A percentile compares a stretch with the other conserved stretches of the same genome.
These are phyloP conservation scores for Pterocles gutturalis DNA, from an alignment of 2,113 vertebrate genomes.

Conservation along the genomic window DNA sequence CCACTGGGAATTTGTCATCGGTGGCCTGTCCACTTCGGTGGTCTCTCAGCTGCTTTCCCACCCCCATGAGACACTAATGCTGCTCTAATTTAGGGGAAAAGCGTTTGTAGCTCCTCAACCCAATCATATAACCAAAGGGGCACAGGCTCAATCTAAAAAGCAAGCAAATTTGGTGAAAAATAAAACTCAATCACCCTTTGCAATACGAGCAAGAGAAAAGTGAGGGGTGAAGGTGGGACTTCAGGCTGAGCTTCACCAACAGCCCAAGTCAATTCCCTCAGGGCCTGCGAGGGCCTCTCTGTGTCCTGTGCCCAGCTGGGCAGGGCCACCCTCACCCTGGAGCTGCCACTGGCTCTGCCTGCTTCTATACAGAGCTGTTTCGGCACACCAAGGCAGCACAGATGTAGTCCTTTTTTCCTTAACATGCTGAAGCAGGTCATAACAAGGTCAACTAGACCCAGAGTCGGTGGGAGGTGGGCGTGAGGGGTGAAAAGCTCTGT, in stretches of 20 bases:
- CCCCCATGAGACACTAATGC: background rate
- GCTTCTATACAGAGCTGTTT: background rate
- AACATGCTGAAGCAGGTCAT: background rate
- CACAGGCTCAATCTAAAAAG: background rate
- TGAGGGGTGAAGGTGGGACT: background rate
- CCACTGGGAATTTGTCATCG: background rate
- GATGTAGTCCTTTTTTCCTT: background rate
- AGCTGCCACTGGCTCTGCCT: background rate
- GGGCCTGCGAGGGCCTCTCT: rapidly evolving
- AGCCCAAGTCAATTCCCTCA: background rate
- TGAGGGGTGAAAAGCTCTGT: background rate
- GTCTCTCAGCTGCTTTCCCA: background rate
- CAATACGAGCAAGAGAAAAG: background rate
- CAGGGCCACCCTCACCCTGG: background rate
- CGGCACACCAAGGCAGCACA: background rate
- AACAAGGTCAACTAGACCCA: background rate
- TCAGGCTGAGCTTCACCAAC: background rate
- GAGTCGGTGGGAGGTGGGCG: rapidly evolving
- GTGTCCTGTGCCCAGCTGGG: background rate
- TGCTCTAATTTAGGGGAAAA: background rate
- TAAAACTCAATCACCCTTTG: background rate
- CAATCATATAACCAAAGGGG: background rate
- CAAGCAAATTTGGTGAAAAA: background rate
- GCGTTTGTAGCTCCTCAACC: background rate
- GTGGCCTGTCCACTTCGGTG: rapidly evolving